Percentiles rank a stretch among this genome's conserved stretches.
phyloP scores from a whole-genome alignment of 2,113 vertebrate genomes.

The Cololabis saira region DNA sequence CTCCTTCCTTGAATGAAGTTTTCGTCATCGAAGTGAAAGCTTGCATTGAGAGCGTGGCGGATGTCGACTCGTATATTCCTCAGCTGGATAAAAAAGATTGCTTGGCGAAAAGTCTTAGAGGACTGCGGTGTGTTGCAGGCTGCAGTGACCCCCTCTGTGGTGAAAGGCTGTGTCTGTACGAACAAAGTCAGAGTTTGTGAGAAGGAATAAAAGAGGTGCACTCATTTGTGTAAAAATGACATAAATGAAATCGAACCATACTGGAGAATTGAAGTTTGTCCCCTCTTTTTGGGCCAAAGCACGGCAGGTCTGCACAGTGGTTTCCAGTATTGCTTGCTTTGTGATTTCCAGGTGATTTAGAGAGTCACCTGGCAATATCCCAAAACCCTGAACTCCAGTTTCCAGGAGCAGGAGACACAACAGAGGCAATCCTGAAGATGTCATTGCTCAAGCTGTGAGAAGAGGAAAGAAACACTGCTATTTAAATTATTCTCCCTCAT shows the following conservation, averaged over 20 bases:
- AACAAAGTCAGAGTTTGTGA: background rate
- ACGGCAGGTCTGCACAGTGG: slow-evolving; percentile 49
- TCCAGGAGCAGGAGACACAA: slow-evolving; percentile 45
- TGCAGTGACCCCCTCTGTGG: slow-evolving; percentile 17
- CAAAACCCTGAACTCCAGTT: slow-evolving; percentile 44
- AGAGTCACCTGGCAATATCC: slow-evolving; percentile 27
- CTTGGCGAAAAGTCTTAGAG: slow-evolving; percentile 28
- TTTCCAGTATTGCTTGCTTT: slow-evolving; percentile 39
- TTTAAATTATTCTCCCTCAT: background rate
- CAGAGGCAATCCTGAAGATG: background rate
- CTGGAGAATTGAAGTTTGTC: slow-evolving; percentile 48
- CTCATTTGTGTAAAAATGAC: background rate
- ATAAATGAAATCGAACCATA: slow-evolving; percentile 8
- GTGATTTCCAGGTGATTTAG: slow-evolving; percentile 64
- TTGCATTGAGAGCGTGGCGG: slow-evolving; percentile 15
- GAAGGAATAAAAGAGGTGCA: background rate
- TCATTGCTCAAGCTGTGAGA: background rate
- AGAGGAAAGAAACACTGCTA: background rate
- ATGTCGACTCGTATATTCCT: slow-evolving; percentile 56
- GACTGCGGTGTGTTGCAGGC: slow-evolving; percentile 51
- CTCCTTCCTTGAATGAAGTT: slow-evolving; percentile 49
- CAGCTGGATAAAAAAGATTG: slow-evolving; percentile 16
- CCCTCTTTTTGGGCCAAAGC: slow-evolving; percentile 46
- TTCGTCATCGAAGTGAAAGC: slow-evolving; percentile 74
- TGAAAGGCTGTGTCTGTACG: slow-evolving; percentile 42